A percentile compares a stretch with the other conserved stretches of the same genome.
Conservation (phyloP, 2,888 invertebrate species). For the Drosophila engyochracea region DNA sequence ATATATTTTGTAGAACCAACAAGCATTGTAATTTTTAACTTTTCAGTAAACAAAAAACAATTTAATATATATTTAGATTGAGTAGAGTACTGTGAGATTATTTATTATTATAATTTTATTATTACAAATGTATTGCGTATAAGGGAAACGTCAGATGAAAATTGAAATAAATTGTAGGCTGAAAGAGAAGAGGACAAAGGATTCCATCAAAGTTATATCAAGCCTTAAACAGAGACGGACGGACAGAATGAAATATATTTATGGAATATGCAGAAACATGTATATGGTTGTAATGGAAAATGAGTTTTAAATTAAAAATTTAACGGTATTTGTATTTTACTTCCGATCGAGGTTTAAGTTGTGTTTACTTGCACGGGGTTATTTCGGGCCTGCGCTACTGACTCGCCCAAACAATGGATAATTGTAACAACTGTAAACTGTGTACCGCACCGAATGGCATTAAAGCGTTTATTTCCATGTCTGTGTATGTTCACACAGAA, state of each 20-base stretch:
- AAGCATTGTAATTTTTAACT: not conserved
- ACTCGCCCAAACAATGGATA: slow-evolving; percentile 66
- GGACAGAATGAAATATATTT: not conserved
- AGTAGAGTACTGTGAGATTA: not conserved
- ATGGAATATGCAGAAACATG: not conserved
- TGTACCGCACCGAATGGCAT: slow-evolving; percentile 71
- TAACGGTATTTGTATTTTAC: slow-evolving; percentile 42
- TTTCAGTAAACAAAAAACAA: not conserved
- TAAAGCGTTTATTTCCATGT: slow-evolving; percentile 71
- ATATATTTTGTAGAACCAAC: not conserved
- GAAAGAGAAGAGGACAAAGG: not conserved
- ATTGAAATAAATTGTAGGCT: not conserved
- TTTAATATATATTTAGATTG: not conserved
- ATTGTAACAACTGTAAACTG: slow-evolving; percentile 79
- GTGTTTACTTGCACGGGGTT: slow-evolving; percentile 61
- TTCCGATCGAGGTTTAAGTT: slow-evolving; percentile 25
- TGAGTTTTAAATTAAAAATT: slow-evolving; percentile 48
- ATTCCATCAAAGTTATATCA: not conserved
- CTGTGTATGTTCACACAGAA: slow-evolving; percentile 44
- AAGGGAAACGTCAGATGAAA: not conserved
- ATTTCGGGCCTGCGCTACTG: slow-evolving; percentile 49
- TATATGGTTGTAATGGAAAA: slow-evolving; percentile 22
- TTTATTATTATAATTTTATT: not conserved
- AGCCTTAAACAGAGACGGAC: not conserved
- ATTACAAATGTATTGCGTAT: not conserved